These are phyloP conservation scores for Euzetes globulus DNA, from an alignment of 2,888 invertebrate species.

Conservation along the genomic window DNA sequence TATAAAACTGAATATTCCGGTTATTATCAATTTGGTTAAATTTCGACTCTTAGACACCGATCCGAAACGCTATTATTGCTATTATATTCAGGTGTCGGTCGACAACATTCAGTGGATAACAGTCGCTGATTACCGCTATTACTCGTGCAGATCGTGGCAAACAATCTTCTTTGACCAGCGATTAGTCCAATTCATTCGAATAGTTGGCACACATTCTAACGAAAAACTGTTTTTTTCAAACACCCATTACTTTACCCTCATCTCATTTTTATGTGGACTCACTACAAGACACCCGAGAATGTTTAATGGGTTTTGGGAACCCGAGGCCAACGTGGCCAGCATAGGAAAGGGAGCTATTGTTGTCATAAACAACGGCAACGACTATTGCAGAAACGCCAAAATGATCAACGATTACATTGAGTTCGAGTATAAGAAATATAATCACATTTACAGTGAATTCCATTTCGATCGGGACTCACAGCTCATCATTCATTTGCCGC, in stretches of 20 bases:
- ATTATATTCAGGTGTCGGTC: neutral
- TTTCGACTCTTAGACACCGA: conserved; percentile 3
- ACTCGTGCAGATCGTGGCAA: conserved; percentile 12
- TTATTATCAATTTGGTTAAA: neutral
- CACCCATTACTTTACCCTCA: neutral
- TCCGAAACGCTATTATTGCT: neutral
- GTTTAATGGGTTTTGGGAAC: conserved; percentile 7
- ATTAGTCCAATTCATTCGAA: neutral
- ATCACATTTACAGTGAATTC: conserved; percentile 23
- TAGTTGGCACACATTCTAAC: neutral
- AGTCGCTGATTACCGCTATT: neutral
- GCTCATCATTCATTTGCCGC: conserved; percentile 15
- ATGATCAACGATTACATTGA: conserved; percentile 21
- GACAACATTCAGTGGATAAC: neutral
- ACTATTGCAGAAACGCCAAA: conserved; percentile 11
- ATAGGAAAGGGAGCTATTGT: conserved; percentile 8
- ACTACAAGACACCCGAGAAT: neutral
- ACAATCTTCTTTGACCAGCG: neutral
- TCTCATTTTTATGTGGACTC: neutral
- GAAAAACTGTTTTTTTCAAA: conserved; percentile 7
- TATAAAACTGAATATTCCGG: neutral
- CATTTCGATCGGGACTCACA: neutral
- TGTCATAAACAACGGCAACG: conserved; percentile 11
- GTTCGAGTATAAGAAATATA: conserved; percentile 18
- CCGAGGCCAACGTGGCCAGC: neutral